phyloP scores from a whole-genome alignment of 2,888 invertebrate genomes.

The Pomacea canaliculata region DNA sequence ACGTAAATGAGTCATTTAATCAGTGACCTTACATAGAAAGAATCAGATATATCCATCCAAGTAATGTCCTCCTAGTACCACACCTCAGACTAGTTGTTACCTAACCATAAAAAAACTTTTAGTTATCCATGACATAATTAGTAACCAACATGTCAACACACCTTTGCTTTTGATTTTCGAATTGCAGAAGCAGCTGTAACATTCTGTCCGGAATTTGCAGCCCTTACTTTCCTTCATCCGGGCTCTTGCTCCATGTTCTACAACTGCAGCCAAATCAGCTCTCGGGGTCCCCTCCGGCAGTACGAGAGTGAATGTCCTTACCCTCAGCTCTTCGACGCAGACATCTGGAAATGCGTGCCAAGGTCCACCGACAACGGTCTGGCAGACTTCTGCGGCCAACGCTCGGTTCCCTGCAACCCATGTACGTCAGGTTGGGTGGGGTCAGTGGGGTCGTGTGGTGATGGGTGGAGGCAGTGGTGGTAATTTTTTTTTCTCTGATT shows the following conservation, averaged over 20 bases:
- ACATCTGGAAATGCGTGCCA: slow-evolving; percentile 29
- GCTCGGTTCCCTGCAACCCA: slow-evolving; percentile 20
- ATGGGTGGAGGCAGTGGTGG: background rate
- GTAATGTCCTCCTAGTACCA: too few species aligned
- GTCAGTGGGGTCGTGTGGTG: background rate
- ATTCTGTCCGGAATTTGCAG: slow-evolving; percentile 26
- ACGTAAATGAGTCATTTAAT: too few species aligned
- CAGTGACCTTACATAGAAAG: too few species aligned
- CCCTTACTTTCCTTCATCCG: slow-evolving; percentile 41
- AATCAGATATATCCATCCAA: too few species aligned
- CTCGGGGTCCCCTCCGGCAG: slow-evolving; percentile 35
- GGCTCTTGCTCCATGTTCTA: slow-evolving; percentile 52
- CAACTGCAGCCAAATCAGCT: slow-evolving; percentile 41
- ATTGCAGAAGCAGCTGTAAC: slow-evolving; percentile 16
- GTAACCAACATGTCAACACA: background rate
- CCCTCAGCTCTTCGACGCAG: slow-evolving; percentile 45
- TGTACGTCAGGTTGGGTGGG: slow-evolving; percentile 21
- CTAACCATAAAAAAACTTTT: too few species aligned
- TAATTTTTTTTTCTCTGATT: background rate
- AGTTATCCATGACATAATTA: too few species aligned
- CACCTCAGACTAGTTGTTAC: too few species aligned
- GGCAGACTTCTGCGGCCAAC: slow-evolving; percentile 20
- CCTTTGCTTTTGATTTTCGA: background rate
- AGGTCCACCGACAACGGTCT: background rate
- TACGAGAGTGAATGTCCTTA: slow-evolving; percentile 53